Percentiles rank a stretch among this genome's conserved stretches.
Conservation (phyloP, 2,888 invertebrate species). For the Habroteleia sp. region DNA sequence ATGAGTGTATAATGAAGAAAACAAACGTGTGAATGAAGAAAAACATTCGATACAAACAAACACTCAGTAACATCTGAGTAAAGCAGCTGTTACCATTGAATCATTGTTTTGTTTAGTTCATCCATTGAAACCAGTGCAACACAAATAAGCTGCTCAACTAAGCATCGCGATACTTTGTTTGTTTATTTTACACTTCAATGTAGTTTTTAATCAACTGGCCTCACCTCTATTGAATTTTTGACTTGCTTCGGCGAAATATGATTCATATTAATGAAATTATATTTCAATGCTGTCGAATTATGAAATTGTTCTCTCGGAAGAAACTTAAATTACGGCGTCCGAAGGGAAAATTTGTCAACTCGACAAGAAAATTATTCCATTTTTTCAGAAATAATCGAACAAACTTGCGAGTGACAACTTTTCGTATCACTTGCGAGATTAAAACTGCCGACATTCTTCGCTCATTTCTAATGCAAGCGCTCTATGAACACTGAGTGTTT, state of each 20-base stretch:
- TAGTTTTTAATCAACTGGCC: conserved; percentile 33
- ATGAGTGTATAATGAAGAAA: conserved; percentile 51
- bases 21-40: conserved; percentile 45
- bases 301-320: conserved; percentile 12
- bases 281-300: conserved; percentile 31
- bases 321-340: conserved; percentile 31
- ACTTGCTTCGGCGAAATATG: conserved; percentile 6
- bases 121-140: conserved; percentile 43
- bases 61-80: conserved; percentile 38
- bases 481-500: conserved; percentile 11
- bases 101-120: conserved; percentile 60
- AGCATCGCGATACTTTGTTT: conserved; percentile 36
- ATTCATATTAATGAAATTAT: conserved; percentile 52
- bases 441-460: conserved; percentile 14
- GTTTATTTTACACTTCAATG: conserved; percentile 24
- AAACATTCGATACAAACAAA: conserved; percentile 53
- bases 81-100: conserved; percentile 60
- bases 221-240: background rate
- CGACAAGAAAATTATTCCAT: conserved; percentile 28
- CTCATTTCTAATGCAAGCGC: conserved; percentile 17
- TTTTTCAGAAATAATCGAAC: conserved; percentile 26
- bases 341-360: conserved; percentile 25
- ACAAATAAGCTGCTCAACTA: conserved; percentile 43
- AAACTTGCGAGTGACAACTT: conserved; percentile 27
- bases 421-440: conserved; percentile 15